Evolutionary conservation across 2,113 vertebrate genomes (phyloP).

Genomic region (Desmodus rotundus): DNA sequence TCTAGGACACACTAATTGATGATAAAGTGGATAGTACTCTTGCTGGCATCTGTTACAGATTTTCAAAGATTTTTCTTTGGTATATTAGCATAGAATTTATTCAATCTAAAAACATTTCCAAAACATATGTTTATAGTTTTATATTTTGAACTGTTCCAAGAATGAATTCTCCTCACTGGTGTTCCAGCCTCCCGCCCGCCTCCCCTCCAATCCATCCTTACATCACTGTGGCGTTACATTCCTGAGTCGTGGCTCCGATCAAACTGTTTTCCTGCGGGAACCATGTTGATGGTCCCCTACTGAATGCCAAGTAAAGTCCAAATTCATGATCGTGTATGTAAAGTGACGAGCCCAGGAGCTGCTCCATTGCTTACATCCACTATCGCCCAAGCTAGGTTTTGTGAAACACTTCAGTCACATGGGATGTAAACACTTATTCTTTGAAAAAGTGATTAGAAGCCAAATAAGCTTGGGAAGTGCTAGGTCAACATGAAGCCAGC

Average conservation of each 20-base stretch:
- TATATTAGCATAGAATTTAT: slow-evolving; percentile 72
- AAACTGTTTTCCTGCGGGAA: not conserved
- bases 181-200: not conserved
- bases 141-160: slow-evolving; percentile 51
- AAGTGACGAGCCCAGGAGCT: not conserved
- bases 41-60: slow-evolving; percentile 65
- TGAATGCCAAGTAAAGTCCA: not conserved
- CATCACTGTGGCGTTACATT: not conserved
- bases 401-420: not conserved
- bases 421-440: not conserved
- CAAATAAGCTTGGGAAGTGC: not conserved
- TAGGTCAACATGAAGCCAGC: not conserved
- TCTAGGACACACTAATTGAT: slow-evolving; percentile 54
- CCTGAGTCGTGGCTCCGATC: not conserved
- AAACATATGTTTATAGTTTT: slow-evolving; percentile 71
- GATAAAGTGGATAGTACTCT: slow-evolving; percentile 48
- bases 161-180: slow-evolving; percentile 39
- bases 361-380: not conserved
- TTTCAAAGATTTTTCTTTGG: slow-evolving; percentile 67
- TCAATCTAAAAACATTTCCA: slow-evolving; percentile 68
- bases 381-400: not conserved
- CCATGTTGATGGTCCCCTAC: not conserved
- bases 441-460: not conserved
- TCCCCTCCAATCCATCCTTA: not conserved
- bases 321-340: not conserved